phyloP scores from a whole-genome alignment of 2,113 vertebrate genomes.

The Hippocampus abdominalis region DNA sequence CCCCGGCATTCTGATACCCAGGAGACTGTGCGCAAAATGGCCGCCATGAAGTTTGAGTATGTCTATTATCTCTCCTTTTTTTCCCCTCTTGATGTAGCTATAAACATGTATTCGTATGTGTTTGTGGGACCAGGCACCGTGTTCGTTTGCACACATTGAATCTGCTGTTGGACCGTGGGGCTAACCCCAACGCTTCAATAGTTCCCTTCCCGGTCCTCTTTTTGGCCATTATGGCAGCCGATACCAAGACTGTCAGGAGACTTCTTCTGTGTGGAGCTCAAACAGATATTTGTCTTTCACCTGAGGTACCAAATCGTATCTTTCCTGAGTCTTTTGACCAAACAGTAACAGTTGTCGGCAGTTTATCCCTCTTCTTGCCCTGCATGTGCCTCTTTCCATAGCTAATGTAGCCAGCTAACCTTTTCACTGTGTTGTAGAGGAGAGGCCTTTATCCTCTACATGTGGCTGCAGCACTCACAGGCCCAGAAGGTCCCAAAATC shows the following conservation, averaged over 20 bases:
- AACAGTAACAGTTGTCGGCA: background rate
- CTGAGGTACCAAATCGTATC: slow-evolving; percentile 60
- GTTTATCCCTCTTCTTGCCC: background rate
- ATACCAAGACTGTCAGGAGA: slow-evolving; percentile 67
- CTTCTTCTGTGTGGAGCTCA: slow-evolving; percentile 76
- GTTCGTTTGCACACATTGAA: slow-evolving; percentile 70
- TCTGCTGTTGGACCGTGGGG: slow-evolving; percentile 77
- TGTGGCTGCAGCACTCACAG: slow-evolving; percentile 75
- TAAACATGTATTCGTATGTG: background rate
- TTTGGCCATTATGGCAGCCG: slow-evolving; percentile 77
- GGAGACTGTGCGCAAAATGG: slow-evolving; percentile 57
- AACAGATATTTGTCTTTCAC: slow-evolving; percentile 70
- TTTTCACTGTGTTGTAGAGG: slow-evolving; percentile 54
- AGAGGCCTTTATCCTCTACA: slow-evolving; percentile 81
- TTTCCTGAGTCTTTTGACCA: background rate
- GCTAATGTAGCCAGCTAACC: background rate
- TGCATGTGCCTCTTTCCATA: background rate
- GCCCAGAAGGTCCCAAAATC: slow-evolving; percentile 74
- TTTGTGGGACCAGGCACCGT: slow-evolving; percentile 55
- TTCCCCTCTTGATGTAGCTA: background rate
- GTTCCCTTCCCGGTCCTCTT: slow-evolving; percentile 77
- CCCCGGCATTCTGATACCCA: slow-evolving; percentile 9
- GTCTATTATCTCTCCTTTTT: slow-evolving; percentile 20
- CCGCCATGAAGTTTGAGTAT: slow-evolving; percentile 60
- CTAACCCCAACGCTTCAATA: slow-evolving; percentile 76